Evolutionary conservation across 1,140 invertebrate genomes (phyloP), one percentile per base, ranked within the genome.

Genomic region (Leptestheria dahalacensis): DNA sequence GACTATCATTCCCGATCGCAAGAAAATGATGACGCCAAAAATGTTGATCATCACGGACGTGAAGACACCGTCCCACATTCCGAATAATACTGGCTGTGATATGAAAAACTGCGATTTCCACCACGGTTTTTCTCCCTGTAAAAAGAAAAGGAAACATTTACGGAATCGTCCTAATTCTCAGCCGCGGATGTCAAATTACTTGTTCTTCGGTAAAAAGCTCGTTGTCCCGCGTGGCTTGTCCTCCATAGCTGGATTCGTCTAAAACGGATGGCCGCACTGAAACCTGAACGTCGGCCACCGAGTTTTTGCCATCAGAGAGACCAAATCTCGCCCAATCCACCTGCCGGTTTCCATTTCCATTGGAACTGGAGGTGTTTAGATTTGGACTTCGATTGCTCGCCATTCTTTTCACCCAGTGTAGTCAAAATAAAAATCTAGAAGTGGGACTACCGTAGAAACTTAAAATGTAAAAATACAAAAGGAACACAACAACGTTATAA

Each of bases 31-130:
- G 1, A 97, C 91, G 66, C 93, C 91, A 77, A 97, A 92, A 28
- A 97, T 91, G 72, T 97, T 97, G 67, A 97, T 92, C 67, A 97
- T 80, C 68, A 88, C 91, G 41, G 85, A 85, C 61, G 91, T 93
- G 70, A 93, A 95, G 11, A 97, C 94, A 64, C 93, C 94, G 77
- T 97, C 93, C 91, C 93, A 96, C 1, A 91, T 93, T 15, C 93
- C 93, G 79, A 97, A 97, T 21, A 97, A 75, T 51, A 95, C 87
- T 50, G 91, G 91, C 70, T 92, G 85, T 28, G 88, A 90, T 70
- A 93, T 85, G 66, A 94, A 91, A 70, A 93, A 91, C 68, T 92
- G 90, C 23, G 87, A 86, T 73, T 89, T 88, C 88, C 88, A 92
- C 88, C 88, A 91, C 53, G 85, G 85, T 64, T 82, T 79, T 67